A percentile compares a stretch with the other conserved stretches of the same genome.
Conservation (phyloP, 1,140 invertebrate species). For the Caenorhabditis remanei region DNA sequence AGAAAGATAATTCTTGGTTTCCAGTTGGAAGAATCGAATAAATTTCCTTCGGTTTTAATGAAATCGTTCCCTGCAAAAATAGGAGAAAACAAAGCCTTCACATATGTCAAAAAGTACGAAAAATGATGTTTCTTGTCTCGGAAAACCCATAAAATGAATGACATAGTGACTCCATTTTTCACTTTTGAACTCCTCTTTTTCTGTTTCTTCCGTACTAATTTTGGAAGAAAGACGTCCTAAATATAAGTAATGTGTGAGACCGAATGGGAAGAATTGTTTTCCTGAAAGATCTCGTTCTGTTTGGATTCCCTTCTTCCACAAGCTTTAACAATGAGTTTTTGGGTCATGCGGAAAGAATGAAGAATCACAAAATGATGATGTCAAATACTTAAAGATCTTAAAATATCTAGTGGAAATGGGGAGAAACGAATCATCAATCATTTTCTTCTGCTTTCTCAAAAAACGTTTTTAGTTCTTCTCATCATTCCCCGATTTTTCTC, state of each 20-base stretch:
- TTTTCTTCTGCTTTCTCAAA: neutral
- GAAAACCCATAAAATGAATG: constrained; percentile 40
- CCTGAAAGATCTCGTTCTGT: neutral
- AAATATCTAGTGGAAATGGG: neutral
- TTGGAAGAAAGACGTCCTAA: neutral
- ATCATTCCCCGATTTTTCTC: constrained; percentile 51
- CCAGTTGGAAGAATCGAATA: neutral
- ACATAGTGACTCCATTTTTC: constrained; percentile 36
- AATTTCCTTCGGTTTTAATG: constrained; percentile 6
- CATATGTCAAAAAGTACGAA: constrained; percentile 3
- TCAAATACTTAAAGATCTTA: neutral
- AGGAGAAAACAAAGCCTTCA: neutral
- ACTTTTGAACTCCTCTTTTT: constrained; percentile 14
- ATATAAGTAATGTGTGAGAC: constrained; percentile 29
- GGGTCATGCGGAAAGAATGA: neutral
- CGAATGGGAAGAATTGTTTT: neutral
- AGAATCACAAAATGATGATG: neutral
- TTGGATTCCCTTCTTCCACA: neutral
- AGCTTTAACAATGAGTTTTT: neutral
- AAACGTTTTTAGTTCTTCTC: neutral
- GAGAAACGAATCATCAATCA: constrained; percentile 11
- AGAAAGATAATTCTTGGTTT: neutral
- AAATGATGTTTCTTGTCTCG: constrained; percentile 37
- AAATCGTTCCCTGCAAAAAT: neutral
- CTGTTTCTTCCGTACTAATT: constrained; percentile 5